Evolutionary conservation across 2,797 vertebrate species (phyloP), one percentile per base, ranked within the genome.

Genomic region (Sardinella longiceps): DNA sequence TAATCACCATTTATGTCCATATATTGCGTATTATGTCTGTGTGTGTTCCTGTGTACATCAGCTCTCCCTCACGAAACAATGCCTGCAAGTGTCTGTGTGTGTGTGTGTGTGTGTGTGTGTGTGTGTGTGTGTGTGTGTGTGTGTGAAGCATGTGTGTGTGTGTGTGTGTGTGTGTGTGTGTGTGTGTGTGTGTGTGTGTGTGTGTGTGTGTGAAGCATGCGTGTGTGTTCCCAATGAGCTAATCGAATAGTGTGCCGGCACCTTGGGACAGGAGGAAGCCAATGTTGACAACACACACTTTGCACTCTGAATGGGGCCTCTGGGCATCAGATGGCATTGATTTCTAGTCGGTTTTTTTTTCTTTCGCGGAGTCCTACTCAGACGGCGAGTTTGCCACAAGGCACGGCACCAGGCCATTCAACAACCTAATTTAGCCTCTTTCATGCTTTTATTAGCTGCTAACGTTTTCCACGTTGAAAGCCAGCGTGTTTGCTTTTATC

Each of bases 401-500:
- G 89, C 51, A 86, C 86, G 84, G 83, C 89, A 87, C 90, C 89
- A 87, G 87, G 88, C 91, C 91, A 84, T 91, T 89, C 88, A 90
- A 89, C 90, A 84, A 86, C 87, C 89, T 93, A 91, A 94, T 93
- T 92, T 88, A 74, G 70, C 83, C 87, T 87, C 93, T 92, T 93
- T 94, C 86, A 91, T 91, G 93, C 87, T 91, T 95, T 93, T 93
- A 94, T 94, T 93, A 94, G 91, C 92, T 93, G 93, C 90, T 95
- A 94, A 95, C 92, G 89, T 85, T 83, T 93, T 92, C 91, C 89
- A 92, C 86, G 85, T 92, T 90, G 83, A 77, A 85, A 90, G 87
- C 88, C 86, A 84, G 87, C 81, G 43, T 80, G 89, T 89, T 82
- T 86, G 85, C 89, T 91, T 94, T 93, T 87, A 92, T 92, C 90